Base-by-base conservation (phyloP, 2,797 vertebrate genomes). In the Phrynocephalus vlangalii region DNA sequence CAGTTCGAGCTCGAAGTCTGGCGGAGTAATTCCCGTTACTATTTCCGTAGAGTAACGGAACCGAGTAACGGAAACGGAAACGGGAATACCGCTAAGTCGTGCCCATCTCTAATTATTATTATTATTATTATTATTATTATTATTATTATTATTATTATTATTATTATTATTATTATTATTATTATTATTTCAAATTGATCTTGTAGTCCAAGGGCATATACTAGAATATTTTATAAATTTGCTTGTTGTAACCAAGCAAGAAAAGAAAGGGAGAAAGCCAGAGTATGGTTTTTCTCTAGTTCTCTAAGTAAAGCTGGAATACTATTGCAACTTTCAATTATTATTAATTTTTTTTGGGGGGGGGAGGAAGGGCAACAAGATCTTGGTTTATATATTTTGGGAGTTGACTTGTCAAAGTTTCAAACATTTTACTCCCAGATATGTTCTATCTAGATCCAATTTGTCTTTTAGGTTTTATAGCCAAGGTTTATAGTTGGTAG, bases 381-480 rank as follows among this genome's bases (percentile, higher is more conserved):
- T 71, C 1, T 82, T 0, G 60, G 71, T 85, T 91, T 92, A 30
- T 87, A 71, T 10, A 22, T 52, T 10, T 60, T 83, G 1, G 3
- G 76, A 87, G 93, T 79, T 91, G 75, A 91, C 92, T 91, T 76
- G 89, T 67, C 67, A 52, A 38, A 77, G 92, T 92, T 82, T 93
- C 86, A 84, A 0, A 16, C 66, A 86, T 68, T 50, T 44, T 66
- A 48, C 78, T 33, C 85, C 28, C 50, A 30, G 26, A 63, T 52
- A 82, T 84, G 13, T 50, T 72, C 66, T 82, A 60, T 88, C 86
- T 86, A 92, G 91, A 79, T 24, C 86, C 83, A 88, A 30, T 2
- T 86, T 92, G 84, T 83, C 86, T 88, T 94, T 93, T 82, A 83
- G 91, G 91, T 82, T 94, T 89, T 63, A 90, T 85, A 73, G 83